Evolutionary conservation across 2,888 invertebrate genomes (phyloP), one percentile per base, ranked within the genome.

Genomic region (Drosophila peninsularis): DNA sequence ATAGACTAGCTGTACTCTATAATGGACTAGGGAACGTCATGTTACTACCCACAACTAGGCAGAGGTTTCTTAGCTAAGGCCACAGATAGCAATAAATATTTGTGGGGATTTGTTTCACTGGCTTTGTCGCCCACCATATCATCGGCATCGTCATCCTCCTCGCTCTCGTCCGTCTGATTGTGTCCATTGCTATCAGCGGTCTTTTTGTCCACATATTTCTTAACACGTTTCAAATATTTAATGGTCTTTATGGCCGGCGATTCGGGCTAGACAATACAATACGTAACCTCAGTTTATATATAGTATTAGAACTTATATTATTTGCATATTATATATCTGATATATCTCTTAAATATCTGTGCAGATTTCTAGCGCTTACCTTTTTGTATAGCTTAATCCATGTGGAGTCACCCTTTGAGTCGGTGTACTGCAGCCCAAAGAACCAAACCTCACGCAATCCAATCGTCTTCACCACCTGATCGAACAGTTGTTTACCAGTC

Each of bases 331-430:
- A 3, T 24, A 24, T 30, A n/a, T 49, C 39, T 45, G 5, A 21
- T 21, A 27, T 41, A 14, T 5, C 5, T 14, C 14, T 6, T 2
- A 44, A 9, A 24, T n/a, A 9, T 34, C 5, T 5, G 6, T 19
- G 11, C 1, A 13, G 27, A 45, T 45, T 5, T 27, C n/a, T 27
- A n/a, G 5, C n/a, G 45, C 94, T 93, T 94, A 99, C 99, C 97
- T 99, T 99, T 95, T 99, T 99, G 94, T 99, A 99, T 75, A 99
- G 95, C 93, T 99, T 99, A 92, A 99, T 96, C 99, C 99, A 99
- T 65, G 99, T 99, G 88, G 97, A 95, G 92, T 98, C 98, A 60
- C 98, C 98, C 94, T 99, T 99, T 91, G 97, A 97, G 93, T 99
- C 99, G 84, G 98, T 98, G 94, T 99, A 99, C 93, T 99, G 99